Conservation (phyloP, 2,888 invertebrate genomes). For the Acrobasis consociella region DNA sequence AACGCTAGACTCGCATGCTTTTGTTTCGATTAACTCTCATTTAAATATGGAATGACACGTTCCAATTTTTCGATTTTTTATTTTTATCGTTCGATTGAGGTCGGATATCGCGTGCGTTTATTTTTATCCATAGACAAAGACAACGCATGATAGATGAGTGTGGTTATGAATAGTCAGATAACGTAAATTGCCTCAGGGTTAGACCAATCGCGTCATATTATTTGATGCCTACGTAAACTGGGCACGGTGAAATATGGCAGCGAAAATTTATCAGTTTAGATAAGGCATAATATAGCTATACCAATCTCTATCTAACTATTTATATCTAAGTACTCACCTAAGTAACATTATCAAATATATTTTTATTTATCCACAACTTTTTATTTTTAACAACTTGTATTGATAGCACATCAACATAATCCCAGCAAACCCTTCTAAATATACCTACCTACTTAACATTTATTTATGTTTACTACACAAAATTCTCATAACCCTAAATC, state of each 20-base stretch:
- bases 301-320: background rate
- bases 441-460: no score
- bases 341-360: background rate
- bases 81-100: constrained; percentile 34
- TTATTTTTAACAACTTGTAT: no score
- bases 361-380: no score
- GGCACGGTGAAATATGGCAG: constrained; percentile 30
- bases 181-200: constrained; percentile 32
- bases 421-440: no score
- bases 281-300: constrained; percentile 21
- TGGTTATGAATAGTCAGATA: constrained; percentile 28
- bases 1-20: constrained; percentile 54
- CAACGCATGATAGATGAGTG: constrained; percentile 9
- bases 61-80: constrained; percentile 40
- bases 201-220: constrained; percentile 33
- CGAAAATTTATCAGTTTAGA: constrained; percentile 34
- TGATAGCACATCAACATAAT: no score
- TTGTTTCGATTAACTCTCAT: constrained; percentile 48
- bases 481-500: no score
- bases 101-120: constrained; percentile 16
- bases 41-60: constrained; percentile 43
- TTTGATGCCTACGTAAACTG: constrained; percentile 28
- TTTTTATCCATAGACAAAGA: constrained; percentile 26
- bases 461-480: no score
- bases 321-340: background rate